A percentile compares a stretch with the other conserved stretches of the same genome.
These are phyloP conservation scores for Galleria mellonella DNA, from an alignment of 1,140 invertebrate species.

Conservation along the genomic window DNA sequence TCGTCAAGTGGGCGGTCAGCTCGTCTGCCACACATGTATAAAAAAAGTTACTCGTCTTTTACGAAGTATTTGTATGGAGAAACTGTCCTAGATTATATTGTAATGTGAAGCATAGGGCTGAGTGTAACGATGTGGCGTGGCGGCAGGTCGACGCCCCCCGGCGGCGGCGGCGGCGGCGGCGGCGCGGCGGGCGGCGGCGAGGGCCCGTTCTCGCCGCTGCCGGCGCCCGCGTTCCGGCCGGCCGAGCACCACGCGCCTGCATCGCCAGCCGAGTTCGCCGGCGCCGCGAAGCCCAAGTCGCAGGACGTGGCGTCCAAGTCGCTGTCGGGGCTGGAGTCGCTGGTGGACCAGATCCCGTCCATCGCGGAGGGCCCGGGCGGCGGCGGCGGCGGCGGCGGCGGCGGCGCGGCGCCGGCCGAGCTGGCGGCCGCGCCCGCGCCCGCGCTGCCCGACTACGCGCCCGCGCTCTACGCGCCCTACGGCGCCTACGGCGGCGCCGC, in stretches of 20 bases:
- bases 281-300: slow-evolving; percentile 52
- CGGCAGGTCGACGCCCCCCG: slow-evolving; percentile 38
- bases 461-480: slow-evolving; percentile 48
- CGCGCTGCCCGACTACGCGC: slow-evolving; percentile 56
- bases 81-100: no score
- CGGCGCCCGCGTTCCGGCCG: slow-evolving; percentile 43
- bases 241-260: slow-evolving; percentile 24
- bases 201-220: slow-evolving; percentile 15
- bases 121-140: no score
- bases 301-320: slow-evolving; percentile 90
- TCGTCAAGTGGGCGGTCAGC: no score
- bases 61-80: no score
- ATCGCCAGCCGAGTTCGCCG: slow-evolving; percentile 13
- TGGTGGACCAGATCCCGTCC: slow-evolving; percentile 93
- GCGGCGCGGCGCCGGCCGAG: slow-evolving; percentile 16
- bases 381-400: slow-evolving; percentile 13
- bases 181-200: slow-evolving; percentile 17
- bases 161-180: slow-evolving; percentile 19
- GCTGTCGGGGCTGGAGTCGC: slow-evolving; percentile 89
- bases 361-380: slow-evolving; percentile 78
- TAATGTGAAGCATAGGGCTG: no score
- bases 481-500: slow-evolving; percentile 42
- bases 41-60: no score
- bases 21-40: no score
- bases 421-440: slow-evolving; percentile 33